A percentile compares a stretch with the other conserved stretches of the same genome.
These are phyloP conservation scores for Mellilla xanthometata DNA, from an alignment of 2,888 invertebrate genomes.

Conservation along the genomic window DNA sequence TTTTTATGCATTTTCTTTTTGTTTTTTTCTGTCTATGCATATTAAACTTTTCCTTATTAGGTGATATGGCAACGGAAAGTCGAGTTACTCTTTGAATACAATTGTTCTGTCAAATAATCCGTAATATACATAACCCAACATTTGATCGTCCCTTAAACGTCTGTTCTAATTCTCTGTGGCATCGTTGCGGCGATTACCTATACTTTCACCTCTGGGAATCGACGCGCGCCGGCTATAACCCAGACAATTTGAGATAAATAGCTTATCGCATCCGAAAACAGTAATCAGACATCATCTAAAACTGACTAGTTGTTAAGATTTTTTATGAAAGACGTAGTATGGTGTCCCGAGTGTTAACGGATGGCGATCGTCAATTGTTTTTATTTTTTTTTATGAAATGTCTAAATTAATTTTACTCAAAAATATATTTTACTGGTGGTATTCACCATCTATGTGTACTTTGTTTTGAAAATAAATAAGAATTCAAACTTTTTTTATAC, in stretches of 20 bases:
- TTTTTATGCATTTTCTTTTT: no score
- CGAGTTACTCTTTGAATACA: no score
- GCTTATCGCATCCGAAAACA: constrained; percentile 53
- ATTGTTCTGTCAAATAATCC: no score
- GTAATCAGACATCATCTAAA: constrained; percentile 60
- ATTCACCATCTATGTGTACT: no score
- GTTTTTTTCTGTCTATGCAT: no score
- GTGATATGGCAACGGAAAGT: no score
- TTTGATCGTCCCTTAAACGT: not conserved
- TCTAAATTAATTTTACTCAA: no score
- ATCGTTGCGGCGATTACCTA: constrained; percentile 43
- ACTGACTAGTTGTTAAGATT: constrained; percentile 50
- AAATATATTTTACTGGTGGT: no score
- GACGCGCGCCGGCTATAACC: constrained; percentile 48
- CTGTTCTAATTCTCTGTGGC: constrained; percentile 2
- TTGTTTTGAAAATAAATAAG: no score
- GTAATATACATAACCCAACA: constrained; percentile 25
- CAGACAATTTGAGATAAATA: constrained; percentile 65
- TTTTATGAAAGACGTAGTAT: constrained; percentile 36
- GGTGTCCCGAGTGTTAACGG: constrained; percentile 11
- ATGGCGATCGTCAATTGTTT: constrained; percentile 5
- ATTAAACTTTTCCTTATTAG: no score
- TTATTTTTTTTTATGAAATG: no score
- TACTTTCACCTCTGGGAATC: constrained; percentile 61
- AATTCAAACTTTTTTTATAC: no score